Conservation (phyloP, 2,113 vertebrate genomes). For the Cinclus mexicanus region DNA sequence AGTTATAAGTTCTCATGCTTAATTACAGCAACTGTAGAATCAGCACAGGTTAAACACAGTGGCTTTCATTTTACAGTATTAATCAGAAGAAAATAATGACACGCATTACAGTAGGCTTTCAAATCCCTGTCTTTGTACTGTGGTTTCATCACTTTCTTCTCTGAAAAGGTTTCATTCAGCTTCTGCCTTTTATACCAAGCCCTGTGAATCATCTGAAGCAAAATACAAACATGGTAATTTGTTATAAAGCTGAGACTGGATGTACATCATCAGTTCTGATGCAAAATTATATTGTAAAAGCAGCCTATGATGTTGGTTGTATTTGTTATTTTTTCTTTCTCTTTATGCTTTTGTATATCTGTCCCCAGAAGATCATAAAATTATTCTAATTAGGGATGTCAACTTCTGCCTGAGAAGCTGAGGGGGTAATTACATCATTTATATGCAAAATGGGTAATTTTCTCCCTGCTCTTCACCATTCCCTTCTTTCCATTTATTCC, state of each 20-base stretch:
- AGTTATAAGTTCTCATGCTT: constrained; percentile 26
- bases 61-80: constrained; percentile 41
- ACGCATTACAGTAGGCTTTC: constrained; percentile 15
- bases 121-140: neutral
- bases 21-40: constrained; percentile 27
- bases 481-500: constrained; percentile 60
- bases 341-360: constrained; percentile 57
- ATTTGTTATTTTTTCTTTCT: constrained; percentile 56
- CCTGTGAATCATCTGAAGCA: constrained; percentile 16
- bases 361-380: constrained; percentile 67
- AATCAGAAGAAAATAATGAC: constrained; percentile 45
- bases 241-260: constrained; percentile 48
- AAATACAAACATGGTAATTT: constrained; percentile 26
- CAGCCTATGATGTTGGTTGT: constrained; percentile 11
- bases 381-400: constrained; percentile 77
- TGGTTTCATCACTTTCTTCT: constrained; percentile 3
- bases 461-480: constrained; percentile 57
- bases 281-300: constrained; percentile 55
- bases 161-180: constrained; percentile 34
- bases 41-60: neutral
- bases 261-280: constrained; percentile 17
- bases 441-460: constrained; percentile 73
- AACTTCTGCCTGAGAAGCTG: constrained; percentile 68
- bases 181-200: constrained; percentile 51
- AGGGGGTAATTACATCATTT: constrained; percentile 77